Conservation (phyloP, 2,888 invertebrate genomes). For the Cosmia trapezina region DNA sequence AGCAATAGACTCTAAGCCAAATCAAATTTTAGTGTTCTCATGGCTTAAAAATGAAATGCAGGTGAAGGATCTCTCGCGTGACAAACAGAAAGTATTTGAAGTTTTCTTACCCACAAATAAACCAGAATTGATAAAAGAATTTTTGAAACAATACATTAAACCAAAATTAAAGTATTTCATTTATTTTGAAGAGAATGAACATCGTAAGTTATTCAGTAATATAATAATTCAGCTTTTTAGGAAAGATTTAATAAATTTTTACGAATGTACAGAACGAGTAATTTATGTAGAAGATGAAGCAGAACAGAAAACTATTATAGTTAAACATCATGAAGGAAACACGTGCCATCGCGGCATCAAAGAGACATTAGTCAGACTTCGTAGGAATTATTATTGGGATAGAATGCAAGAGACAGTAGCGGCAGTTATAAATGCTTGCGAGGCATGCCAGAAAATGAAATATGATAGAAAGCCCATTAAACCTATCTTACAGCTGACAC, state of each 20-base stretch:
- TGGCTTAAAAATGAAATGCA: too few species aligned
- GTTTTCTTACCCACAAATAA: background rate
- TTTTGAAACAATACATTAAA: conserved; percentile 4
- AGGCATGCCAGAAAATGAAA: conserved; percentile 18
- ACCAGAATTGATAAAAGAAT: background rate
- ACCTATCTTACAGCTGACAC: conserved; percentile 15
- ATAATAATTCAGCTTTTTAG: background rate
- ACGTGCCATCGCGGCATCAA: conserved; percentile 2
- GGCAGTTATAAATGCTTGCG: conserved; percentile 6
- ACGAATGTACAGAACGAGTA: background rate
- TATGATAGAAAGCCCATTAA: conserved; percentile 25
- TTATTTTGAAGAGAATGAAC: background rate
- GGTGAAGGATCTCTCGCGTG: background rate
- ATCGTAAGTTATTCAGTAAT: background rate
- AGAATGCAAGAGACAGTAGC: conserved; percentile 7
- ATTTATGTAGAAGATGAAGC: background rate
- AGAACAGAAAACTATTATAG: background rate
- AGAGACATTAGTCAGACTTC: conserved; percentile 2
- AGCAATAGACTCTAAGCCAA: background rate
- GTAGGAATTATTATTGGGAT: conserved; percentile 8
- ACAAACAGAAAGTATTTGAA: background rate
- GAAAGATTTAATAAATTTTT: background rate
- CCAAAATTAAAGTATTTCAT: background rate
- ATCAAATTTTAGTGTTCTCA: background rate
- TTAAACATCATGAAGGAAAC: background rate